Base-by-base conservation (phyloP, 2,888 invertebrate genomes). In the Apamea crenata region DNA sequence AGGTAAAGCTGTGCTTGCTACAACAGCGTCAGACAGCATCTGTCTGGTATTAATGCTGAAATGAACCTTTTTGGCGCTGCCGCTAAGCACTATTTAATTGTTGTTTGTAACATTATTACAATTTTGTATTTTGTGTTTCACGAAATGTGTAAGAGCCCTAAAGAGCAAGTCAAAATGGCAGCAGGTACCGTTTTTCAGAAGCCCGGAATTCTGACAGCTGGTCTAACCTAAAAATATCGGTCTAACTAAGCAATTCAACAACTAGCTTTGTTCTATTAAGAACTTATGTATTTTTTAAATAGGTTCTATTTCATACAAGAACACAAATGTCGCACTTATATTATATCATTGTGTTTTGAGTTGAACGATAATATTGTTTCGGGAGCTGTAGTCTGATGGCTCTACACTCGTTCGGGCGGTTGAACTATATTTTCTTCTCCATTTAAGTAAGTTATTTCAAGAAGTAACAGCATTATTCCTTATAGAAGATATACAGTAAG, bases 311-410 rank as follows among this genome's bases (percentile, higher is more conserved):
- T n/a, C 1, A 8, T 4, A 40, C 40, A 40, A 44, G 21, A 63
- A 21, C 6, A 65, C 21, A 36, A 21, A 65, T 65, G 32, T 65
- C 1, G 63, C 10, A 65, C 3, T 32, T 4, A 65, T 29, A 29
- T 47, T 2, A 6, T 8, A 32, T 8, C 1, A 29, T 0, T 61
- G 16, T 29, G 25, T 66, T 66, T 25, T 29, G 32, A 59, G 3
- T 5, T 67, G 29, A 61, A 53, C 44, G 21, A 68, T 32, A 44
- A 63, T 53, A 44, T 21, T 53, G 40, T 53, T 80, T 73, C 44
- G 36, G 32, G 18, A 53, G 21, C 2, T 67, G 40, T 66, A 44
- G 63, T 53, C 32, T 44, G 18, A 21, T 44, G 68, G 53, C 53
- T 32, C 16, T 50, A 5, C 14, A 63, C 40, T 32, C 8, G 32